These are phyloP conservation scores for Odontocerum albicorne DNA, from an alignment of 2,888 invertebrate species.

Conservation along the genomic window DNA sequence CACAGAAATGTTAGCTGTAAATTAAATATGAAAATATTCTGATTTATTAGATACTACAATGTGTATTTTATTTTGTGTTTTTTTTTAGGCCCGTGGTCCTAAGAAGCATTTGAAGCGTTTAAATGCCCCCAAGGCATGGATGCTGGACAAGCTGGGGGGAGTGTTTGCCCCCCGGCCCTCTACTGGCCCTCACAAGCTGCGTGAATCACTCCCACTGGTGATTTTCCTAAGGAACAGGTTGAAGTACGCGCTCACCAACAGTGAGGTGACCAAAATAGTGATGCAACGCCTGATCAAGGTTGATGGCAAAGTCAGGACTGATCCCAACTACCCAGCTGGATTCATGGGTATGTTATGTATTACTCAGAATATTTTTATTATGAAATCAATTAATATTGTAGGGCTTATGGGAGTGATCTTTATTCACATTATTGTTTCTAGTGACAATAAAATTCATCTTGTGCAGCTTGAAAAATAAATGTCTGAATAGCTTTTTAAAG, in stretches of 20 bases:
- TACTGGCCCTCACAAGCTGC: conserved; percentile 95
- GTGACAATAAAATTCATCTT: no score
- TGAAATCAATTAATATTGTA: no score
- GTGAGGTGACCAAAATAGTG: conserved; percentile 96
- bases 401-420: no score
- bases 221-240: conserved; percentile 96
- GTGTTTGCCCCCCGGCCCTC: conserved; percentile 97
- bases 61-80: background rate
- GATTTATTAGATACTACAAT: no score
- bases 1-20: no score
- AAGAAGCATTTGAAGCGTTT: conserved; percentile 99
- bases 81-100: conserved; percentile 90
- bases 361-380: no score
- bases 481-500: no score
- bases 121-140: conserved; percentile 99
- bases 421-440: no score
- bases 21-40: no score
- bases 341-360: conserved; percentile 96
- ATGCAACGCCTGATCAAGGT: conserved; percentile 98
- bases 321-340: conserved; percentile 96
- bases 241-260: conserved; percentile 96
- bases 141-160: conserved; percentile 99
- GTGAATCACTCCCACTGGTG: conserved; percentile 95
- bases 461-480: no score
- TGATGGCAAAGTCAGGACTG: conserved; percentile 97